These are phyloP conservation scores for Sciaenops ocellatus DNA, from an alignment of 2,797 vertebrate genomes.

Conservation along the genomic window DNA sequence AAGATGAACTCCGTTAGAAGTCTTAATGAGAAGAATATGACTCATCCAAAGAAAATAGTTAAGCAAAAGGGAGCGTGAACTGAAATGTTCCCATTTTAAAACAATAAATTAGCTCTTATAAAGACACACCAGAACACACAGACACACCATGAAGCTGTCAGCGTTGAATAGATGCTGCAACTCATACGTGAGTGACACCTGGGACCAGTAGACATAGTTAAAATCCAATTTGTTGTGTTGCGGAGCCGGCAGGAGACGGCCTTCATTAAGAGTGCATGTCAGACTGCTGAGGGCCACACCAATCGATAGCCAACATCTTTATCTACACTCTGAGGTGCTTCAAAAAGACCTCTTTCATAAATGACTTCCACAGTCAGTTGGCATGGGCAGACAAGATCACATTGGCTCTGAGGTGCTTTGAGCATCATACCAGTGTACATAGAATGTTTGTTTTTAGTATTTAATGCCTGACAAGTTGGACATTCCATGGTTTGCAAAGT, in stretches of 20 bases:
- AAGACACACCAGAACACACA: not conserved
- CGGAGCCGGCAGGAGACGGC: slow-evolving; percentile 51
- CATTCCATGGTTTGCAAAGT: not conserved
- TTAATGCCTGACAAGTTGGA: not conserved
- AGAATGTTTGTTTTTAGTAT: not conserved
- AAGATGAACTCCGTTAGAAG: no score
- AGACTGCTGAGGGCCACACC: slow-evolving; percentile 32
- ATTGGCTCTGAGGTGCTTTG: not conserved
- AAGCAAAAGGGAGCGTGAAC: not conserved
- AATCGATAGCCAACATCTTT: slow-evolving; percentile 60
- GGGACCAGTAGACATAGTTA: slow-evolving; percentile 40
- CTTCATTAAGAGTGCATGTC: slow-evolving; percentile 57
- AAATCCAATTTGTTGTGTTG: slow-evolving; percentile 67
- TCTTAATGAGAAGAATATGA: no score
- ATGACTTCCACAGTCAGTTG: slow-evolving; percentile 14
- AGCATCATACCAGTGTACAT: no score
- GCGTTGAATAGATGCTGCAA: slow-evolving; percentile 42
- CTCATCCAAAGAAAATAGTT: no score
- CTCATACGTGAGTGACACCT: slow-evolving; percentile 44
- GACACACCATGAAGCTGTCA: slow-evolving; percentile 34
- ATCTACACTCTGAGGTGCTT: slow-evolving; percentile 47
- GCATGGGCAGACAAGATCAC: not conserved
- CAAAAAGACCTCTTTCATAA: slow-evolving; percentile 33
- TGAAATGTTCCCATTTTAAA: not conserved
- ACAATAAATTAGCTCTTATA: not conserved